phyloP scores from a whole-genome alignment of 2,797 vertebrate genomes.

The Myotis findleyi region DNA sequence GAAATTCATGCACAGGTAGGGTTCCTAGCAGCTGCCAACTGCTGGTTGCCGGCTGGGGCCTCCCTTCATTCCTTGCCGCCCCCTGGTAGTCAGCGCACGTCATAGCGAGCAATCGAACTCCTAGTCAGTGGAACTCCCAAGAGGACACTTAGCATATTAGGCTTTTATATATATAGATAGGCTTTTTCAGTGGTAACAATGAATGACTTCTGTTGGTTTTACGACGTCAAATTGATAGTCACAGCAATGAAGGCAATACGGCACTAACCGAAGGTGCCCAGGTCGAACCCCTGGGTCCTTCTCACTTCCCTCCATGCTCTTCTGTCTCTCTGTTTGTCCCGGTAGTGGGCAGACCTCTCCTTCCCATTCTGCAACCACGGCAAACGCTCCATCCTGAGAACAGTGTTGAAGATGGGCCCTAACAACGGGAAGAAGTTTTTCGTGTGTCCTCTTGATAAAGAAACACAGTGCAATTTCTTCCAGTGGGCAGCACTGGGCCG shows the following conservation, averaged over 20 bases:
- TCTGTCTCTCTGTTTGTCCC: conserved; percentile 58
- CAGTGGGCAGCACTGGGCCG: conserved; percentile 91
- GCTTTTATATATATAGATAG: not conserved
- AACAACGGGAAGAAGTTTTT: conserved; percentile 97
- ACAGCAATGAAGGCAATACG: not conserved
- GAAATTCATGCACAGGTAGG: too few relatives aligned
- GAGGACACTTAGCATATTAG: too few relatives aligned
- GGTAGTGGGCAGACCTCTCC: conserved; percentile 95
- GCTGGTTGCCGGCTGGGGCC: too few relatives aligned
- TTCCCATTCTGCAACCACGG: conserved; percentile 95
- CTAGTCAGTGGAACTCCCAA: too few relatives aligned
- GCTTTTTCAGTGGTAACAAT: not conserved
- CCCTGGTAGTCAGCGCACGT: too few relatives aligned
- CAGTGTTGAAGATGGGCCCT: conserved; percentile 95
- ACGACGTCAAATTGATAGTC: not conserved
- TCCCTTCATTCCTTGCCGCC: too few relatives aligned
- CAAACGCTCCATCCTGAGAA: conserved; percentile 93
- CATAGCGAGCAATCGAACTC: too few relatives aligned
- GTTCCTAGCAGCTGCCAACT: too few relatives aligned
- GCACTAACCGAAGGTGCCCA: not conserved
- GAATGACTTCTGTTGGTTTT: not conserved
- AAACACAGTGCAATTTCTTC: conserved; percentile 95
- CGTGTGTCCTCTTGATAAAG: conserved; percentile 90
- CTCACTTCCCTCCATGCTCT: not conserved
- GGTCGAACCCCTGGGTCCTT: accelerated